Evolutionary conservation across 2,888 invertebrate genomes (phyloP).

Genomic region (Rhabditoides inermis): DNA sequence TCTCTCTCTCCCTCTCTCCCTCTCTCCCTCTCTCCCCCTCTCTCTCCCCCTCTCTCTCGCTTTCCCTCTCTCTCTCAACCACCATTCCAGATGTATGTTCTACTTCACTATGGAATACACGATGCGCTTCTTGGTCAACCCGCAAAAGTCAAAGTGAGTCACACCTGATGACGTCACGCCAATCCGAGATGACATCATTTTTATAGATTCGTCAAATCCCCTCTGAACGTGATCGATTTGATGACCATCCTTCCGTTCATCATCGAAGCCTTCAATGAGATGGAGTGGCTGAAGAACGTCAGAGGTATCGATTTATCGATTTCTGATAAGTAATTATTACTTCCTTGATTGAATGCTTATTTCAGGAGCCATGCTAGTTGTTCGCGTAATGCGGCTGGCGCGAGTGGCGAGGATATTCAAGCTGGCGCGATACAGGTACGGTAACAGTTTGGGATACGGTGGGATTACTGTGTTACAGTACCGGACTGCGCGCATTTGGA

Average conservation of each 20-base stretch:
- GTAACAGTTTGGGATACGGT: not conserved
- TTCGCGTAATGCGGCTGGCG: constrained; percentile 43
- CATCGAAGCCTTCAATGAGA: constrained; percentile 31
- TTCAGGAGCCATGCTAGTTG: constrained; percentile 47
- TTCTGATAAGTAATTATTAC: too few species aligned
- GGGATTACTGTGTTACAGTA: constrained; percentile 3
- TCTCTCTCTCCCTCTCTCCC: too few species aligned
- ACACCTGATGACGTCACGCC: not conserved
- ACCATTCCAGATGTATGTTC: constrained; percentile 41
- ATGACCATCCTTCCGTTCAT: constrained; percentile 41
- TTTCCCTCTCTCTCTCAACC: too few species aligned
- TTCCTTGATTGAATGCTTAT: not conserved
- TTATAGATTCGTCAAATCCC: constrained; percentile 29
- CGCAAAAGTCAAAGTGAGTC: constrained; percentile 21
- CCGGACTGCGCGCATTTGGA: constrained; percentile 44
- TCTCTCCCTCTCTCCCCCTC: too few species aligned
- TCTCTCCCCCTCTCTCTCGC: too few species aligned
- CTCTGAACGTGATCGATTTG: constrained; percentile 47
- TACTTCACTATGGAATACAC: constrained; percentile 48
- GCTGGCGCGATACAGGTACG: constrained; percentile 39
- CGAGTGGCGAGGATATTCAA: constrained; percentile 48
- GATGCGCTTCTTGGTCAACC: constrained; percentile 37
- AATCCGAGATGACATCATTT: not conserved
- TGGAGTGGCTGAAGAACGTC: constrained; percentile 36
- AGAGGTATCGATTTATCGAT: constrained; percentile 18